Evolutionary conservation across 2,888 invertebrate genomes (phyloP).

Genomic region (Odontocerum albicorne): DNA sequence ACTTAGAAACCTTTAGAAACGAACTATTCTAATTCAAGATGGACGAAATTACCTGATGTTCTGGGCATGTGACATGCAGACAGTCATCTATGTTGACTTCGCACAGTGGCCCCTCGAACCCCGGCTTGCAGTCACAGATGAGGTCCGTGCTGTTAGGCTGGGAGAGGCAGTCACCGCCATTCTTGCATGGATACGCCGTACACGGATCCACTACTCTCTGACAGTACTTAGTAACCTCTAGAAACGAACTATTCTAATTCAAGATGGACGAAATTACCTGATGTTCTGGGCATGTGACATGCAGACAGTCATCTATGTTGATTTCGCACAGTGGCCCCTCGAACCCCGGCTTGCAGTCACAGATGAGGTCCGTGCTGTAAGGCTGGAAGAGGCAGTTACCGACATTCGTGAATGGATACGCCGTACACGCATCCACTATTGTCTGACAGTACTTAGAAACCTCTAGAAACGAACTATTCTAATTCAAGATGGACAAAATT

Average conservation of each 20-base stretch:
- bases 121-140: constrained; percentile 65
- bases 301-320: constrained; percentile 67
- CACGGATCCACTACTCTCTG: constrained; percentile 68
- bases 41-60: constrained; percentile 45
- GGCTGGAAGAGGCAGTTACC: constrained; percentile 58
- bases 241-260: too few species aligned
- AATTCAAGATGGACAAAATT: too few species aligned
- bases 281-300: constrained; percentile 50
- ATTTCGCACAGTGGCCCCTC: constrained; percentile 66
- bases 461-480: too few species aligned
- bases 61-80: constrained; percentile 50
- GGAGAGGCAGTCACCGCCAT: constrained; percentile 64
- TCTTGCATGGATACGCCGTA: constrained; percentile 60
- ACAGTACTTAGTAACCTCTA: too few species aligned
- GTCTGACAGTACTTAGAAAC: constrained; percentile 69
- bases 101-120: constrained; percentile 67
- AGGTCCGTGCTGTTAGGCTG: constrained; percentile 46
- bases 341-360: constrained; percentile 68
- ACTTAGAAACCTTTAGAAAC: too few species aligned
- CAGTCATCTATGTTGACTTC: constrained; percentile 70
- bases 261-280: too few species aligned
- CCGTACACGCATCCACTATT: constrained; percentile 64
- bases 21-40: too few species aligned
- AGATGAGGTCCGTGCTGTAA: constrained; percentile 51
- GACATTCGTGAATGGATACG: constrained; percentile 65